phyloP scores from a whole-genome alignment of 2,113 vertebrate genomes.

The Arizona elegans region DNA sequence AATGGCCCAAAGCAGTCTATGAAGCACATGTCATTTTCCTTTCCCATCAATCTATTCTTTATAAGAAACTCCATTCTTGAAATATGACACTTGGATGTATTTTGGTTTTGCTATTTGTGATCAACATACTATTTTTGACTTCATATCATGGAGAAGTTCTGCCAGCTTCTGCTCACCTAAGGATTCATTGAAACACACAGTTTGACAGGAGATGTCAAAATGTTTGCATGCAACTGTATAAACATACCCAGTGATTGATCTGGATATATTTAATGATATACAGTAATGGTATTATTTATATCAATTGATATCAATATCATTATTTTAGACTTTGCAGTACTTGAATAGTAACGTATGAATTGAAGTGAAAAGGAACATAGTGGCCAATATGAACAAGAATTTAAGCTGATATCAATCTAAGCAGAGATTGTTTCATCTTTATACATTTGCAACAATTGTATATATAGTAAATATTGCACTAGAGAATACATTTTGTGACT shows the following conservation, averaged over 20 bases:
- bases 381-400: not conserved
- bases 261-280: not conserved
- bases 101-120: not conserved
- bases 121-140: not conserved
- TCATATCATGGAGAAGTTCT: not conserved
- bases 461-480: not conserved
- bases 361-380: not conserved
- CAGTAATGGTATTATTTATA: not conserved
- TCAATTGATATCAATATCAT: not conserved
- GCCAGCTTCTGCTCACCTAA: not conserved
- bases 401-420: not conserved
- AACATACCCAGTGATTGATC: not conserved
- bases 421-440: not conserved
- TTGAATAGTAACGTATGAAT: not conserved
- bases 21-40: not conserved
- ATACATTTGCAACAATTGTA: not conserved
- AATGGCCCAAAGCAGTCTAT: no score
- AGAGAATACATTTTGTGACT: not conserved
- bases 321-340: not conserved
- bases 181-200: not conserved
- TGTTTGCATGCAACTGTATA: not conserved
- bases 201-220: not conserved
- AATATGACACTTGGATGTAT: not conserved
- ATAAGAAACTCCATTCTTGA: not conserved
- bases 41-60: not conserved